Evolutionary conservation across 2,113 vertebrate species (phyloP), one percentile per base, ranked within the genome.

Genomic region (Nasalis larvatus): DNA sequence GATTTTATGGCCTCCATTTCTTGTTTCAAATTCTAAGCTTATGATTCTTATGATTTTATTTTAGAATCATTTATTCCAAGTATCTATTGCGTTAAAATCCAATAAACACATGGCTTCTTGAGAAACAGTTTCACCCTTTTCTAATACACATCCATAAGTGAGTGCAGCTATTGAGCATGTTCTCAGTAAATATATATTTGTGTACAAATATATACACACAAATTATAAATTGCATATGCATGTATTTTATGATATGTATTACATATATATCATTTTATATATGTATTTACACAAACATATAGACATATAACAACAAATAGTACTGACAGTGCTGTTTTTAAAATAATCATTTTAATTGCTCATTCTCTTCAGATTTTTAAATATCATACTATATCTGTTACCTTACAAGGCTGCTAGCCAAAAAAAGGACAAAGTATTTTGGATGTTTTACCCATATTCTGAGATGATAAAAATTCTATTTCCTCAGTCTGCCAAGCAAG

Each of bases 21-120:
- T 93, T 77, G 11, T 68, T 80, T 5, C 47, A 88, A 45, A 58
- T 91, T 80, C 35, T 93, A 84, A 83, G 13, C 4, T 77, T 60
- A 40, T 25, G 49, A 87, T 58, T 20, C 4, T 77, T 60, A 40
- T 25, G 49, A 87, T 58, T 20, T 78, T 1, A 68, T 76, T 68
- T 93, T 83, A 40, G 23, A 74, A 17, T 83, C 8, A 49, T 80
- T 95, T 91, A 91, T 91, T 84, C 27, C 32, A 88, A 88, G 80
- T 83, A 68, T 25, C 4, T 32, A 60, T 68, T 71, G 4, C 3
- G 60, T 66, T 88, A 37, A 35, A 69, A 80, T n/a, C 16, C 8
- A 76, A 30, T 74, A 86, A 81, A 74, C 27, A 25, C 86, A 47
- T 74, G 21, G 4, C n/a, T 76, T 89, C 6, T 35, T 88, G 3